These are phyloP conservation scores for Sphaerophoria taeniata DNA, from an alignment of 2,888 invertebrate genomes.

Conservation along the genomic window DNA sequence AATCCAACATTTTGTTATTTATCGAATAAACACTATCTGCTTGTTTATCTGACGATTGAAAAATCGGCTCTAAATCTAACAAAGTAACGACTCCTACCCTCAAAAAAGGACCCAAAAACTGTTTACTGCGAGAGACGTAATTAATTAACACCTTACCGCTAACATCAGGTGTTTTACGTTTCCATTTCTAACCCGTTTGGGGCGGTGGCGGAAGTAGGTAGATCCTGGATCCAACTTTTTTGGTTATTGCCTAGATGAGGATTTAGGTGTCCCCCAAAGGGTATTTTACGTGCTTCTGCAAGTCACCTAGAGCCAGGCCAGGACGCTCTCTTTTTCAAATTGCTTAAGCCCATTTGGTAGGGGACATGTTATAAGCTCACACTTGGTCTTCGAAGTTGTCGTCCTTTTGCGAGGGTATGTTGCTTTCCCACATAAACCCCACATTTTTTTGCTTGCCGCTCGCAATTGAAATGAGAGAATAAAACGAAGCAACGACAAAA, in stretches of 20 bases:
- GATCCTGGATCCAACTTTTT: conserved; percentile 38
- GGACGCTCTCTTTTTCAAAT: conserved; percentile 34
- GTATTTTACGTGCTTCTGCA: conserved; percentile 13
- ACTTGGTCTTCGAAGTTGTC: not conserved
- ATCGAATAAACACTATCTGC: no score
- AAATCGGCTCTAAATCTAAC: no score
- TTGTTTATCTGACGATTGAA: no score
- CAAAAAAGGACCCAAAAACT: conserved; percentile 31
- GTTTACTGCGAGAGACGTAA: conserved; percentile 69
- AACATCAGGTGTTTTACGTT: conserved; percentile 37
- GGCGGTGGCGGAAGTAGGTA: conserved; percentile 17
- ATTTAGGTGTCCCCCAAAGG: conserved; percentile 33
- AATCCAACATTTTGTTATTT: no score
- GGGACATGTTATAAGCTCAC: conserved; percentile 53
- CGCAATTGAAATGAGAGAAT: conserved; percentile 46
- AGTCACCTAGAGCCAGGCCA: conserved; percentile 40
- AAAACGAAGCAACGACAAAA: conserved; percentile 50
- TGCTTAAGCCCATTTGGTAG: conserved; percentile 59
- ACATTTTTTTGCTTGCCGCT: conserved; percentile 23
- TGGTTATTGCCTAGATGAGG: conserved; percentile 56
- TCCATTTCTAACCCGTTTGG: not conserved
- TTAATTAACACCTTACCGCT: conserved; percentile 71
- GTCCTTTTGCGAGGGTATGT: conserved; percentile 19
- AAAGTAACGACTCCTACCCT: not conserved
- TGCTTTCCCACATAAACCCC: conserved; percentile 7